Evolutionary conservation across 35 echinoderm and acorn worm genomes (phyloP), one percentile per base, ranked within the genome.

Genomic region (Holothuria glaberrima): DNA sequence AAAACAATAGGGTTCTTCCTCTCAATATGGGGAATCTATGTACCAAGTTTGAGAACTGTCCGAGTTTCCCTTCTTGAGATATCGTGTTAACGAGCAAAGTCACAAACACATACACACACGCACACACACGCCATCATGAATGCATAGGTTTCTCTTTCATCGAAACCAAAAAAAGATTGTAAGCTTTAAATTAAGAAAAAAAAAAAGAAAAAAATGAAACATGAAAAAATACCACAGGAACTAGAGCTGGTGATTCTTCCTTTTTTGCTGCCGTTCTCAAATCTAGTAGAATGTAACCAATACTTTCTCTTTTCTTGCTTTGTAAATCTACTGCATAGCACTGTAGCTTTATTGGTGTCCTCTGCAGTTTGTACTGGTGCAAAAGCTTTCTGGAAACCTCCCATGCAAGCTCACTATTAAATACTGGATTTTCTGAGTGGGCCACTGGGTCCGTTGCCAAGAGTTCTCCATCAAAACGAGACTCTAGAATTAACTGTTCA

Each of bases 301-400:
- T 81, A 57, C 69, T 97, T 80, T 97, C 92, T 82, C 78, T 94
- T 14, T 67, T 76, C 35, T 92, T 92, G 30, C 86, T 94, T 30
- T 60, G 59, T 7, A 78, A 18, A 58, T 90, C 87, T 21, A 92
- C 86, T n/a, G 90, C 68, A 85, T 90, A 97, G 52, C 95, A 97
- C 20, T 92, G 92, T 48, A 97, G 90, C 71, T 97, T 97, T 21
- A 97, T 88, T n/a, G 95, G 95, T 46, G 95, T 97, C 61, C 95
- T 91, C 80, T 97, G 95, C 30, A 97, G 48, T 26, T 90, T 90
- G 41, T 97, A 89, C 60, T 97, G 95, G 70, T 97, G 95, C 5
- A 97, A 60, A 46, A 83, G 84, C 33, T 97, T 97, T 80, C 92
- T 97, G 75, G 75, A 86, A 10, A 97, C 48, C 61, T 97, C 95